Evolutionary conservation across 2,113 vertebrate species (phyloP).

Genomic region (Pseudorasbora parva): DNA sequence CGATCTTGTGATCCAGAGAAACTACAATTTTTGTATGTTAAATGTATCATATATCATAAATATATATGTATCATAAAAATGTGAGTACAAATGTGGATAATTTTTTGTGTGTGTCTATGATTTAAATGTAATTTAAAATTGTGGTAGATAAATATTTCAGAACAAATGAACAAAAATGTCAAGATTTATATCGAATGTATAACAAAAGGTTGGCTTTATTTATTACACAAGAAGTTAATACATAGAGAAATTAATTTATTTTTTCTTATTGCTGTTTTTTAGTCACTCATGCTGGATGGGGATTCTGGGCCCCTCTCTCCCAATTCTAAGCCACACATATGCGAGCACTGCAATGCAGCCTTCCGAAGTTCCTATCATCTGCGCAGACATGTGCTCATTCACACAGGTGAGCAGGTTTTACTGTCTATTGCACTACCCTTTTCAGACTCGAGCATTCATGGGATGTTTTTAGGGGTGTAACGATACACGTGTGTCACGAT

Average conservation of each 20-base stretch:
- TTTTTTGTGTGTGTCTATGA: too few relatives aligned
- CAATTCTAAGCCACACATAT: conserved; percentile 96
- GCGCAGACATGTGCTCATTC: conserved; percentile 96
- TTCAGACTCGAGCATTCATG: neutral
- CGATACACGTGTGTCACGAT: too few relatives aligned
- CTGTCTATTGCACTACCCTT: conserved; percentile 24
- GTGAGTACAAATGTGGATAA: too few relatives aligned
- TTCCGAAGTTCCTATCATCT: conserved; percentile 98
- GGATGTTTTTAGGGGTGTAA: too few relatives aligned
- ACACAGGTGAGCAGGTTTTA: conserved; percentile 84
- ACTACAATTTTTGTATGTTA: too few relatives aligned
- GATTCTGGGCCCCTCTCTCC: conserved; percentile 88
- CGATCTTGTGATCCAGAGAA: too few relatives aligned
- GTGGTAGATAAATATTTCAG: too few relatives aligned
- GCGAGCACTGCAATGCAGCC: conserved; percentile 96
- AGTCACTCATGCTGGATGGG: conserved; percentile 85
- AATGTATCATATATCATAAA: too few relatives aligned
- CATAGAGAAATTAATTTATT: neutral
- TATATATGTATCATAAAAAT: too few relatives aligned
- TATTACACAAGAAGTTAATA: neutral
- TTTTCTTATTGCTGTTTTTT: conserved; percentile 3
- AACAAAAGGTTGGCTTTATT: neutral
- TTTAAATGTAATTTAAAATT: too few relatives aligned
- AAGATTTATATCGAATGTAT: too few relatives aligned
- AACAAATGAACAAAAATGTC: too few relatives aligned